Conservation (phyloP, 2,888 invertebrate species). For the Orchesellides sinensis region DNA sequence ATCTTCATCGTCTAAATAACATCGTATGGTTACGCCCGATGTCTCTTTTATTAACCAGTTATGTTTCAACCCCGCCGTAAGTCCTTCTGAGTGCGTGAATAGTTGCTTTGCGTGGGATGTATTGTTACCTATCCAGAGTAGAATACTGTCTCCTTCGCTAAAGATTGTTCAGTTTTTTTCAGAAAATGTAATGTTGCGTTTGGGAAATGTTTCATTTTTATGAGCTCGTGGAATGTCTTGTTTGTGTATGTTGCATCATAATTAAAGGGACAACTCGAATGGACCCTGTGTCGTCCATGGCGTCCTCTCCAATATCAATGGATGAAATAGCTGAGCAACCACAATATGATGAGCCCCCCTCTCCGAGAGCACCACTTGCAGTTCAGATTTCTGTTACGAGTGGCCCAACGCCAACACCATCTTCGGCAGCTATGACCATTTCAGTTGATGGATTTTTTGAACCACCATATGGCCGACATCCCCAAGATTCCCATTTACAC, state of each 20-base stretch:
- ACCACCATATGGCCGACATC: slow-evolving; percentile 75
- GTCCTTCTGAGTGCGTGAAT: too few relatives aligned
- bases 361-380: slow-evolving; percentile 78
- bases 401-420: slow-evolving; percentile 83
- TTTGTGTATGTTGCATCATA: slow-evolving; percentile 20
- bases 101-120: too few relatives aligned
- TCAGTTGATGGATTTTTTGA: slow-evolving; percentile 92
- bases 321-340: slow-evolving; percentile 69
- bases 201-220: slow-evolving; percentile 37
- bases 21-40: too few relatives aligned
- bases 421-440: slow-evolving; percentile 89
- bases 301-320: slow-evolving; percentile 69
- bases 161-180: too few relatives aligned
- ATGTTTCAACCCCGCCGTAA: too few relatives aligned
- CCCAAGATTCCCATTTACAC: slow-evolving; percentile 81
- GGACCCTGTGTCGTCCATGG: slow-evolving; percentile 72
- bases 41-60: too few relatives aligned
- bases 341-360: slow-evolving; percentile 57
- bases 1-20: too few relatives aligned
- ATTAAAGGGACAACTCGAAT: slow-evolving; percentile 69
- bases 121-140: too few relatives aligned
- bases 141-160: too few relatives aligned
- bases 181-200: too few relatives aligned
- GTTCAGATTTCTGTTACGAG: slow-evolving; percentile 73
- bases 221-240: slow-evolving; percentile 21